phyloP scores from a whole-genome alignment of 2,797 vertebrate genomes.

The Periparus ater region DNA sequence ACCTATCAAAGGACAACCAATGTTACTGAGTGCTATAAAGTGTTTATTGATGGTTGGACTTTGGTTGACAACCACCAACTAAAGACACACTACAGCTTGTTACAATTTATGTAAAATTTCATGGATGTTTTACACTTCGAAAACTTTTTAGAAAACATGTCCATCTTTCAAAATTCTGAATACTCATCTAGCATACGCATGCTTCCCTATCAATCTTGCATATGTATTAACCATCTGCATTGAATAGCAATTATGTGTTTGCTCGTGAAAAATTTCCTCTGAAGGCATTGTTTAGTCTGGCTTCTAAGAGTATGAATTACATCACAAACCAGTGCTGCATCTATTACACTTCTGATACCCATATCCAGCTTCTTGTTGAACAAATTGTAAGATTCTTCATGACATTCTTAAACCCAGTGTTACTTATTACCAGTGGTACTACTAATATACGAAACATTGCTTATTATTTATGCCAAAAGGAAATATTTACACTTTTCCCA shows the following conservation, averaged over 20 bases:
- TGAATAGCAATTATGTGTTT: background rate
- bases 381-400: background rate
- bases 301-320: background rate
- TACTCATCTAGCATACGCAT: background rate
- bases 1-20: background rate
- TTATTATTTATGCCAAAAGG: background rate
- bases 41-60: background rate
- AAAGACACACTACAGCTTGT: background rate
- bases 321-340: background rate
- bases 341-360: background rate
- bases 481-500: conserved; percentile 5
- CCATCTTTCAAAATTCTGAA: conserved; percentile 29
- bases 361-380: background rate
- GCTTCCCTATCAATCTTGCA: background rate
- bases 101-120: background rate
- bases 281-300: background rate
- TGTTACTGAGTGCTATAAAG: background rate
- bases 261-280: background rate
- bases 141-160: background rate
- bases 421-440: background rate
- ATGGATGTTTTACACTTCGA: background rate
- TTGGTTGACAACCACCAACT: background rate
- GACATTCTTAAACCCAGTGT: background rate
- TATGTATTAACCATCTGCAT: background rate
- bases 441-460: background rate